Percentiles rank a stretch among this genome's conserved stretches.
These are phyloP conservation scores for Fabriciana adippe DNA, from an alignment of 2,888 invertebrate genomes.

Conservation along the genomic window DNA sequence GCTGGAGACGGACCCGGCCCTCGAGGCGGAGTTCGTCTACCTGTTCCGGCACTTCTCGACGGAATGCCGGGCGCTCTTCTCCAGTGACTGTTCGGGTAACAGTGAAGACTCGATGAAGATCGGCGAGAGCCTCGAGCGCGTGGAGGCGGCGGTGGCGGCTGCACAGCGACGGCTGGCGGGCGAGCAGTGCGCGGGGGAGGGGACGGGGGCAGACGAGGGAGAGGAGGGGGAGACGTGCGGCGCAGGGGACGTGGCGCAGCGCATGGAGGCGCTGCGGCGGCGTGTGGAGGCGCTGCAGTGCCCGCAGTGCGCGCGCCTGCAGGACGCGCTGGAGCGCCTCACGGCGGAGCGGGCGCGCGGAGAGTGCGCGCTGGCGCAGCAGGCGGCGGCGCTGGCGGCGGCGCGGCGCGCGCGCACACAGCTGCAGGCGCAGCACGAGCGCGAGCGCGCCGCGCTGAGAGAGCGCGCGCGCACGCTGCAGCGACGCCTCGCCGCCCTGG, in stretches of 20 bases:
- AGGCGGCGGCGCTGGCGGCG: slow-evolving; percentile 71
- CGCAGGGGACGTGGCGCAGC: slow-evolving; percentile 51
- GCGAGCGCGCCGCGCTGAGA: slow-evolving; percentile 83
- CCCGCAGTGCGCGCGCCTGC: slow-evolving; percentile 79
- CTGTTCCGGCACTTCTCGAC: slow-evolving; percentile 84
- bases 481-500: slow-evolving; percentile 87
- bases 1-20: slow-evolving; percentile 81
- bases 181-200: slow-evolving; percentile 42
- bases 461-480: slow-evolving; percentile 88
- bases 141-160: slow-evolving; percentile 72
- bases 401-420: slow-evolving; percentile 72
- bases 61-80: slow-evolving; percentile 83
- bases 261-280: slow-evolving; percentile 71
- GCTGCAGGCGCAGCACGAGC: slow-evolving; percentile 76
- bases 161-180: slow-evolving; percentile 63
- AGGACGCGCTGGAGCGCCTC: slow-evolving; percentile 77
- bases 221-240: slow-evolving; percentile 26
- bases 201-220: slow-evolving; percentile 19
- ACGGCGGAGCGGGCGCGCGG: slow-evolving; percentile 68
- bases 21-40: slow-evolving; percentile 86
- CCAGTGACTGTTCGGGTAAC: slow-evolving; percentile 81
- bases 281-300: slow-evolving; percentile 78
- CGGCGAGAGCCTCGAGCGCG: slow-evolving; percentile 78
- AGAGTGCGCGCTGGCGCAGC: slow-evolving; percentile 68
- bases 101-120: slow-evolving; percentile 82